Percentiles rank a stretch among this genome's conserved stretches.
These are phyloP conservation scores for Narcine bancroftii DNA, from an alignment of 2,113 vertebrate genomes.

Conservation along the genomic window DNA sequence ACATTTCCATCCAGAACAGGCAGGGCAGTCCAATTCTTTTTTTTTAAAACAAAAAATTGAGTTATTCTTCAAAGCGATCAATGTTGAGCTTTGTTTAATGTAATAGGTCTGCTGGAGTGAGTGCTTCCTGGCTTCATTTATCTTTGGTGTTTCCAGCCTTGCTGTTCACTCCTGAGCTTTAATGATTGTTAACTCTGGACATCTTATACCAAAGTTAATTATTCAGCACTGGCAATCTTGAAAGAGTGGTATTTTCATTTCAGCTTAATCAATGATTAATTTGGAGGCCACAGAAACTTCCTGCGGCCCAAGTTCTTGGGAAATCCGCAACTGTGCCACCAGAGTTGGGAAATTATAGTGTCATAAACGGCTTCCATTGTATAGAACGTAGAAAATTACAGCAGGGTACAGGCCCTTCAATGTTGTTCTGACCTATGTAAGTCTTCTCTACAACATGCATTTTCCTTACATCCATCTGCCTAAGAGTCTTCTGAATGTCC, in stretches of 20 bases:
- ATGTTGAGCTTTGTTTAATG: not conserved
- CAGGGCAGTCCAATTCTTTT: slow-evolving; percentile 39
- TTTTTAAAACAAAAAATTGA: not conserved
- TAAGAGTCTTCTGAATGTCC: too few species aligned
- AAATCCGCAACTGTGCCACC: too few species aligned
- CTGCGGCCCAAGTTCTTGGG: not conserved
- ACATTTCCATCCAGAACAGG: slow-evolving; percentile 42
- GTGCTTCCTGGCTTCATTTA: not conserved
- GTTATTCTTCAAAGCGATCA: not conserved
- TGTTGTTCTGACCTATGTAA: too few species aligned
- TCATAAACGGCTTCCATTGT: too few species aligned
- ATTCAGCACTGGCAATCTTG: not conserved
- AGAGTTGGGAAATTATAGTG: too few species aligned
- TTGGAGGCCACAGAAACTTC: not conserved
- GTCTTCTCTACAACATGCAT: too few species aligned
- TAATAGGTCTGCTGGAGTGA: not conserved
- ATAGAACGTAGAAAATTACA: too few species aligned
- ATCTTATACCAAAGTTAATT: not conserved
- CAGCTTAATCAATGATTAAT: not conserved
- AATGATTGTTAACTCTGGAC: not conserved
- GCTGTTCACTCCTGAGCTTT: not conserved
- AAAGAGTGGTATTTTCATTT: not conserved
- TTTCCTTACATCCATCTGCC: too few species aligned
- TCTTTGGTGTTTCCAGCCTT: not conserved
- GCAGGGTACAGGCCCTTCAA: too few species aligned